Evolutionary conservation across 2,113 vertebrate genomes (phyloP), one percentile per base, ranked within the genome.

Genomic region (Bucco capensis): DNA sequence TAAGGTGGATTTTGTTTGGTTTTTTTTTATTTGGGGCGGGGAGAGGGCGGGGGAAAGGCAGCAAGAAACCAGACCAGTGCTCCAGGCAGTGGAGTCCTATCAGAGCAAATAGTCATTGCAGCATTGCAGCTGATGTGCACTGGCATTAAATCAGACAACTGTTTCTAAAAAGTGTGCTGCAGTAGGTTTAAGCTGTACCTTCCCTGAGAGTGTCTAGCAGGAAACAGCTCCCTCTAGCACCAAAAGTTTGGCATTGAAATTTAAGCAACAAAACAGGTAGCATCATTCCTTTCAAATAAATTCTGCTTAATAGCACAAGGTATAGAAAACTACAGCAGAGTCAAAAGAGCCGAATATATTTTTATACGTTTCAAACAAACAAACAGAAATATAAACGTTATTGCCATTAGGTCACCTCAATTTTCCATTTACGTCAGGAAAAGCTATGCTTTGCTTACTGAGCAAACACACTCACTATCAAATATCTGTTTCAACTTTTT

Each of bases 201-300:
- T 57, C 58, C 42, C 72, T 85, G 44, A 57, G 25, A 21, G 11
- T 3, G 4, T 65, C 53, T 46, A n/a, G 42, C 50, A 84, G 85
- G 27, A 65, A 92, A 94, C 21, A 90, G 96, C 96, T 93, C 95
- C 96, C 95, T 92, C 95, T 97, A 93, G 67, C 89, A 87, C 18
- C 78, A 33, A 4, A 69, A 44, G 37, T 7, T 50, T 46, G 38
- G 77, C 60, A 92, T 2, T 51, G 49, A 83, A 57, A 74, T 21
- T 17, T 23, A 60, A 76, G 24, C 14, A 46, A 42, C 13, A 42
- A 28, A 1, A n/a, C 11, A 42, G 40, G 40, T 31, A 53, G 30
- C 25, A 44, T 28, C 15, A 12, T 1, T 3, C 4, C 12, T 70
- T 67, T 8, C 67, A 25, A 12, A 44, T 65, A 33, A n/a, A 12